Evolutionary conservation across 2,113 vertebrate genomes (phyloP), one percentile per base, ranked within the genome.

Genomic region (Thalassoma bifasciatum): DNA sequence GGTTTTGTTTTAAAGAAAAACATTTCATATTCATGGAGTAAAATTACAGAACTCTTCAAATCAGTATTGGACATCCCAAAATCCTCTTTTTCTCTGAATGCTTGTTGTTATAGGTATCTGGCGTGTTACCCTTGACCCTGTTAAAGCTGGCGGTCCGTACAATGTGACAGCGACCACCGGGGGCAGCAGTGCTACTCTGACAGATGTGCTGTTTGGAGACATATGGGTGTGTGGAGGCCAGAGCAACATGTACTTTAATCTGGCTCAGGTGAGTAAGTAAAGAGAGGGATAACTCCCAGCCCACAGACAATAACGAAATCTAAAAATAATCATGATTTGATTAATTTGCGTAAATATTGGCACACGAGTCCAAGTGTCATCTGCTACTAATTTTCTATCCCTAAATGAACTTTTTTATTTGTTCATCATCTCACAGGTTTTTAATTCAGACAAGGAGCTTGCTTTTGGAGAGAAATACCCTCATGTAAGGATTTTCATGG

Each of bases 141-240:
- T 96, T 79, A 83, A 84, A n/a, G 82, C 70, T 0, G 95, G 96
- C 0, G 97, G 97, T 36, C 95, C 97, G n/a, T 98, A 95, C 34
- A 63, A 10, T 0, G 50, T 99, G 81, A 90, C 26, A 0, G 95
- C 93, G 0, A 0, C 16, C 0, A 0, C 59, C 9, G 85, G 94
- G 69, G 74, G n/a, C 61, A 3, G 37, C 44, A 42, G 58, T 24
- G 91, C 88, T 42, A 86, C 53, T 0, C 78, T 99, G 77, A 78
- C 2, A 4, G 95, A 97, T 65, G 69, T 97, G 77, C 89, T 96
- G 66, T 98, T 98, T 67, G 97, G 97, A 50, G 97, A 99, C 0
- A 83, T 98, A 64, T 98, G 97, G 97, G 89, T 99, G 38, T 98
- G 97, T 87, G 94, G 96, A 1, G 98, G 97, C 1, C 97, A 99